These are phyloP conservation scores for Prenolepis imparis DNA, from an alignment of 2,888 invertebrate genomes.

Conservation along the genomic window DNA sequence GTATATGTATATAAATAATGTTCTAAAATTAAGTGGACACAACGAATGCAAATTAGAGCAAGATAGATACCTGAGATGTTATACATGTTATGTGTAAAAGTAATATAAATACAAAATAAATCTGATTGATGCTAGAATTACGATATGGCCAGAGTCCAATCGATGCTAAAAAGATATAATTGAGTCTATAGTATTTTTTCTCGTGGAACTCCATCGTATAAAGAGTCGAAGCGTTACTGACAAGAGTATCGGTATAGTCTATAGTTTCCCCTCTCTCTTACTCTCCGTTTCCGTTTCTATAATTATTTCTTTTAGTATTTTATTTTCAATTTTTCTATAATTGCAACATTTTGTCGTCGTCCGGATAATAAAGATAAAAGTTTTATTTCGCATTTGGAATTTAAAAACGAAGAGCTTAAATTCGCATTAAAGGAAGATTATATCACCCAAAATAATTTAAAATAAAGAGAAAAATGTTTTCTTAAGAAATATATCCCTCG, in stretches of 20 bases:
- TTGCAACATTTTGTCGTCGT: not conserved
- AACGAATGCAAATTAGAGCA: not conserved
- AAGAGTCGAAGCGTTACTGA: slow-evolving; percentile 4
- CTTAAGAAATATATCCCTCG: not conserved
- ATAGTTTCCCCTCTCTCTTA: not conserved
- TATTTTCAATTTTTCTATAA: not conserved
- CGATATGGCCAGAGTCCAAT: slow-evolving; percentile 51
- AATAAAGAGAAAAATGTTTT: slow-evolving; percentile 8
- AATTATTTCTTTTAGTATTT: not conserved
- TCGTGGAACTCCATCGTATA: slow-evolving; percentile 19
- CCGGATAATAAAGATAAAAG: not conserved
- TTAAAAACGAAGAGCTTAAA: not conserved
- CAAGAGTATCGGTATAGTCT: not conserved
- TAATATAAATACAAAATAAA: not conserved
- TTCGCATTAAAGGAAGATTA: not conserved
- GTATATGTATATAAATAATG: not conserved
- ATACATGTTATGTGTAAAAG: not conserved
- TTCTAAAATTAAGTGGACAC: not conserved
- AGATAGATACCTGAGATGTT: slow-evolving; percentile 22
- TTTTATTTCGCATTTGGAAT: not conserved
- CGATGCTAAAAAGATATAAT: slow-evolving; percentile 33
- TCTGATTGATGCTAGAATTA: not conserved
- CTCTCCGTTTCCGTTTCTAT: no score
- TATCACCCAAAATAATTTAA: not conserved
- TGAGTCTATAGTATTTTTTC: slow-evolving; percentile 36